Evolutionary conservation across 2,797 vertebrate species (phyloP).

Genomic region (Astyanax mexicanus): DNA sequence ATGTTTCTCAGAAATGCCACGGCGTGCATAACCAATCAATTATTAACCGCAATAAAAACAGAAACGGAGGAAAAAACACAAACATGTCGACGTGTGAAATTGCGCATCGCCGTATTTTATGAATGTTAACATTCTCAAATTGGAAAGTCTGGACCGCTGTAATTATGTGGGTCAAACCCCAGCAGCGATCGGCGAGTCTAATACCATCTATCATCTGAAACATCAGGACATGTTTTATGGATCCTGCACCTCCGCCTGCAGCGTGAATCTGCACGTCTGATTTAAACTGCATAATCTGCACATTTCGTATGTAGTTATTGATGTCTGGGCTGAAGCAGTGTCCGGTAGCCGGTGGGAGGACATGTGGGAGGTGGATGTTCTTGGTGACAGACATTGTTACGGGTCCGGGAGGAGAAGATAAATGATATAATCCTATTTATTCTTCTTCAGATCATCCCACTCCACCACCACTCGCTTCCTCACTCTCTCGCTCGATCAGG

Average conservation of each 20-base stretch:
- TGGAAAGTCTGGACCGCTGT: background rate
- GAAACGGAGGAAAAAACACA: background rate
- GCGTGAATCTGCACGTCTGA: slow-evolving; percentile 30
- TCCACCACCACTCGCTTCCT: no score
- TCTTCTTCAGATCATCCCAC: no score
- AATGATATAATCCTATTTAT: slow-evolving; percentile 44
- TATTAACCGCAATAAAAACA: background rate
- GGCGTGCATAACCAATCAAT: background rate
- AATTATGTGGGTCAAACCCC: background rate
- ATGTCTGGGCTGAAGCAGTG: slow-evolving; percentile 41
- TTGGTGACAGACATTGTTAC: slow-evolving; percentile 47
- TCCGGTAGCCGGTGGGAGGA: slow-evolving; percentile 40
- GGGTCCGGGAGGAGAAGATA: slow-evolving; percentile 43
- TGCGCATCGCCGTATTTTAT: background rate
- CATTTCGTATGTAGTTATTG: slow-evolving; percentile 30
- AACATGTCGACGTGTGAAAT: background rate
- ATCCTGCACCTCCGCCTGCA: slow-evolving; percentile 2
- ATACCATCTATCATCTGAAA: background rate
- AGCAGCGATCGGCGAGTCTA: slow-evolving; percentile 3
- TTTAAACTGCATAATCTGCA: slow-evolving; percentile 28
- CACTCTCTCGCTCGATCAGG: no score
- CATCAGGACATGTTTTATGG: slow-evolving; percentile 24
- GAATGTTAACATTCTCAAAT: slow-evolving; percentile 3
- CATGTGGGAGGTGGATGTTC: slow-evolving; percentile 35
- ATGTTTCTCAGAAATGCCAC: background rate